These are phyloP conservation scores for Aromia moschata DNA, from an alignment of 2,888 invertebrate genomes.

Conservation along the genomic window DNA sequence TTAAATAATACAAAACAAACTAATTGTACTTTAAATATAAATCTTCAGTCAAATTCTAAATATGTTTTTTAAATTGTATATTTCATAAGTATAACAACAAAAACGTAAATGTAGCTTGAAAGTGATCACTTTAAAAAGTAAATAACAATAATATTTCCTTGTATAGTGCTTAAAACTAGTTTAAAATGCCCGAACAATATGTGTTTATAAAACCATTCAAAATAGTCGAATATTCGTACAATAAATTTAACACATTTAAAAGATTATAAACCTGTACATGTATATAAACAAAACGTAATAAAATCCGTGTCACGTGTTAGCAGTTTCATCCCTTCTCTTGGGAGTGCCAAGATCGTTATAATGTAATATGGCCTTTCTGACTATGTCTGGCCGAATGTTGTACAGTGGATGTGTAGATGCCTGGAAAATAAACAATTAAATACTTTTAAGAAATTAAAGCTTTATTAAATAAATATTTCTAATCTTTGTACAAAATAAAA, in stretches of 20 bases:
- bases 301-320: conserved; percentile 30
- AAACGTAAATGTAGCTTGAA: neutral
- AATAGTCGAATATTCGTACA: no score
- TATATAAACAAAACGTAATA: no score
- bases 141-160: neutral
- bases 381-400: conserved; percentile 78
- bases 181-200: conserved; percentile 3
- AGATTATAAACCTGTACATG: no score
- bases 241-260: conserved; percentile 7
- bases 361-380: conserved; percentile 64
- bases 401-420: conserved; percentile 82
- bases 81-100: neutral
- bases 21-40: conserved; percentile 3
- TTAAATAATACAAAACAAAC: conserved; percentile 1
- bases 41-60: conserved; percentile 3
- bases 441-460: no score
- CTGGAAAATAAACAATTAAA: conserved; percentile 63
- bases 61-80: conserved; percentile 4
- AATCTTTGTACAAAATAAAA: no score
- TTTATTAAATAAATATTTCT: no score
- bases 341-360: conserved; percentile 55
- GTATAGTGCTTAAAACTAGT: conserved; percentile 2
- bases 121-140: neutral
- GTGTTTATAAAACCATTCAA: conserved; percentile 9
- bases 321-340: conserved; percentile 8